Percentiles rank a stretch among this genome's conserved stretches.
phyloP scores from a whole-genome alignment of 2,888 invertebrate species.

The Andrena praecox region DNA sequence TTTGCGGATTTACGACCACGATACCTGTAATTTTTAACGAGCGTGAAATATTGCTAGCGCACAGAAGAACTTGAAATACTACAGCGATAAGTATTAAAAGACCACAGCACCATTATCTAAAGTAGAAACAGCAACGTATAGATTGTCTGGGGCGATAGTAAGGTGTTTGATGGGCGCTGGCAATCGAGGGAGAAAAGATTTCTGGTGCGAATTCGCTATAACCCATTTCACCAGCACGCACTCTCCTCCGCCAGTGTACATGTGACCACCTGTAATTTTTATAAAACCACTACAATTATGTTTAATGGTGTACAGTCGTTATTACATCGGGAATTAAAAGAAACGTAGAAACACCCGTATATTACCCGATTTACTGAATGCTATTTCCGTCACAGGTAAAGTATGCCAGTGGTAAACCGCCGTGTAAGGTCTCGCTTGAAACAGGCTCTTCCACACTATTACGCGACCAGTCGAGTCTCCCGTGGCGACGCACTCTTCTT shows the following conservation, averaged over 20 bases:
- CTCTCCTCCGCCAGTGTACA: conserved; percentile 93
- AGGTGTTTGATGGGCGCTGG: conserved; percentile 89
- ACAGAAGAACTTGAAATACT: conserved; percentile 9
- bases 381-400: conserved; percentile 88
- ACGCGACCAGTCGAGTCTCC: conserved; percentile 90
- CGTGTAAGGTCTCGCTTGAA: conserved; percentile 78
- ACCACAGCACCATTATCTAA: conserved; percentile 88
- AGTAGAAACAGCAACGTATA: conserved; percentile 88
- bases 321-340: conserved; percentile 13
- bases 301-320: neutral
- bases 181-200: conserved; percentile 89
- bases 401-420: conserved; percentile 92
- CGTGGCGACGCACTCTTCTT: conserved; percentile 88
- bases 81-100: conserved; percentile 1
- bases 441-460: conserved; percentile 87
- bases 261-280: conserved; percentile 86
- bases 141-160: conserved; percentile 87
- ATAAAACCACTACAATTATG: neutral
- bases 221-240: conserved; percentile 92
- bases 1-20: conserved; percentile 86
- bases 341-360: conserved; percentile 14
- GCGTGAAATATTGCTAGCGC: conserved; percentile 12
- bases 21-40: conserved; percentile 81
- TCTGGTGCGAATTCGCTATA: conserved; percentile 85
- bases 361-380: conserved; percentile 87